A percentile compares a stretch with the other conserved stretches of the same genome.
Evolutionary conservation across 2,888 invertebrate species (phyloP).

Genomic region (Drosophila rubida): DNA sequence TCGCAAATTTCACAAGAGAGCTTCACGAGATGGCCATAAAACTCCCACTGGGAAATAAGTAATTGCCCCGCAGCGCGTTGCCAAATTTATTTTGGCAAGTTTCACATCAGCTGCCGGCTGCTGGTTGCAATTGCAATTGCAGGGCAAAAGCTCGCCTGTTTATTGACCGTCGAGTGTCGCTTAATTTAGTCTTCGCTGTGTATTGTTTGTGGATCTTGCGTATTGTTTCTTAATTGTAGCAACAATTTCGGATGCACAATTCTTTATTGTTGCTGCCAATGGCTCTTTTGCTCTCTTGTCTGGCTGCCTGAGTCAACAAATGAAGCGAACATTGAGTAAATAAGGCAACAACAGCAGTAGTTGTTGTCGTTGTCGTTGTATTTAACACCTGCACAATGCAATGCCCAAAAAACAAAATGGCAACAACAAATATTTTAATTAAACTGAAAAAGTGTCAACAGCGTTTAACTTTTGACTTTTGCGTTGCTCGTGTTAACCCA

Average conservation of each 20-base stretch:
- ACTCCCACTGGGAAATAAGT: not conserved
- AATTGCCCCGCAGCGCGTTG: not conserved
- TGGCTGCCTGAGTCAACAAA: conserved; percentile 15
- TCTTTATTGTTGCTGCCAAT: conserved; percentile 11
- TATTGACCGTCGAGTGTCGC: conserved; percentile 18
- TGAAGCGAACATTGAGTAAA: conserved; percentile 5
- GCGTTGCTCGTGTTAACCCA: conserved; percentile 22
- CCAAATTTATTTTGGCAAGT: not conserved
- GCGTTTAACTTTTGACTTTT: conserved; percentile 71
- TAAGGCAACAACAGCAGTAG: conserved; percentile 28
- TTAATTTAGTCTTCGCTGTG: conserved; percentile 7
- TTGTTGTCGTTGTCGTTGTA: conserved; percentile 28
- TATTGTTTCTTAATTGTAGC: conserved; percentile 29
- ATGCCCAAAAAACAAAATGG: conserved; percentile 32
- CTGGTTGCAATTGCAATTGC: conserved; percentile 15
- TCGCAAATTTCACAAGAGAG: not conserved
- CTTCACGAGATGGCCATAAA: too few relatives aligned
- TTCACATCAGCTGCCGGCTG: conserved; percentile 18
- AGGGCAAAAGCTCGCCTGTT: conserved; percentile 19
- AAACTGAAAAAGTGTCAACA: conserved; percentile 69
- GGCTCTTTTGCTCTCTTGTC: conserved; percentile 10
- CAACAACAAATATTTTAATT: conserved; percentile 45
- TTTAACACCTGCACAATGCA: conserved; percentile 66
- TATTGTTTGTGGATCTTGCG: conserved; percentile 15
- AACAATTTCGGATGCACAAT: conserved; percentile 17